Percentiles rank a stretch among this genome's conserved stretches.
These are phyloP conservation scores for Meteorus sp. DNA, from an alignment of 1,140 invertebrate species.

Conservation along the genomic window DNA sequence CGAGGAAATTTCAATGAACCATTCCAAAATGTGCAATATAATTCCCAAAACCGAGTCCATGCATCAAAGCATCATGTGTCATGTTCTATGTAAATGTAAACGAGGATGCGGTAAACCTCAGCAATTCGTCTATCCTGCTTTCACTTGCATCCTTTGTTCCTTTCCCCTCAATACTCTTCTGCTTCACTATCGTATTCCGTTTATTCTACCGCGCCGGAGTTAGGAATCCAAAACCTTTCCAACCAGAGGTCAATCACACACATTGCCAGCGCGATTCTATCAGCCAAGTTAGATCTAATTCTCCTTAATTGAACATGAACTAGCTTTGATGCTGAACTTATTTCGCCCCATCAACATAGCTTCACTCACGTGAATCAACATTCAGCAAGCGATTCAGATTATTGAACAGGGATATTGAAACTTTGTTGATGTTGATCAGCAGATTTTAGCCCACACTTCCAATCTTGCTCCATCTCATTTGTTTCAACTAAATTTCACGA, in stretches of 20 bases:
- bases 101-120: conserved; percentile 3
- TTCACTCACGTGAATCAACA: no score
- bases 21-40: neutral
- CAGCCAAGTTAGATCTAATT: conserved; percentile 5
- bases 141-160: no score
- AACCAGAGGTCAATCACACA: conserved; percentile 5
- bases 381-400: no score
- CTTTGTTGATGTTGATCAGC: no score
- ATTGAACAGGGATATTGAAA: no score
- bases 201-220: neutral
- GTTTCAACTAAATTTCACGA: no score
- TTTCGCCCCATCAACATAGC: neutral
- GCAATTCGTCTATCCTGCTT: neutral
- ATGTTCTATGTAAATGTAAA: conserved; percentile 13
- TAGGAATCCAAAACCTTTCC: conserved; percentile 1
- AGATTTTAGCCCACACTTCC: no score
- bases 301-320: neutral
- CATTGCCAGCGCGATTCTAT: conserved; percentile 1
- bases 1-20: no score
- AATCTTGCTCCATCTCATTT: no score
- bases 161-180: no score
- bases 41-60: neutral
- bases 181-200: conserved; percentile 6
- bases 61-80: conserved; percentile 2
- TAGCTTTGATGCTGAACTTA: neutral